Conservation (phyloP, 2,113 vertebrate species). For the Hippocampus comes region DNA sequence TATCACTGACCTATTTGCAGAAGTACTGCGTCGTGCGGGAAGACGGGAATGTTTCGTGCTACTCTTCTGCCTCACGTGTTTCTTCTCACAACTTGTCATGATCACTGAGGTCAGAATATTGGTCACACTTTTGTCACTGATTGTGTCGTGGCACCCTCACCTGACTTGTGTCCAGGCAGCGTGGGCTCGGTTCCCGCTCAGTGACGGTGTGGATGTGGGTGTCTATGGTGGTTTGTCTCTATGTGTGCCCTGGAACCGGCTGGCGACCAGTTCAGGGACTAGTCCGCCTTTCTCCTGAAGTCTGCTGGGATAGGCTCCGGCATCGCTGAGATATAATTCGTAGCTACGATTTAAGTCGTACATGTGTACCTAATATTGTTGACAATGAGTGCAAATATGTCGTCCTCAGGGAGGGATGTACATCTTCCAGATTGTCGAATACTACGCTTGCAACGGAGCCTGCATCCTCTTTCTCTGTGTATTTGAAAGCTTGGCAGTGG, state of each 20-base stretch:
- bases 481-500: slow-evolving; percentile 62
- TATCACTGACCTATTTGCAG: slow-evolving; percentile 64
- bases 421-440: slow-evolving; percentile 73
- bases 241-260: too few relatives aligned
- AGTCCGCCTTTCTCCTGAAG: too few relatives aligned
- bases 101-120: slow-evolving; percentile 64
- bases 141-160: neutral
- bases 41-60: slow-evolving; percentile 62
- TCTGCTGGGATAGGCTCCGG: too few relatives aligned
- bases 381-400: neutral
- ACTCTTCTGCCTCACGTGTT: slow-evolving; percentile 65
- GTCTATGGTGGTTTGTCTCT: too few relatives aligned
- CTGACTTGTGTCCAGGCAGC: neutral
- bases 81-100: slow-evolving; percentile 67
- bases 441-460: slow-evolving; percentile 72
- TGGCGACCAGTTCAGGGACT: too few relatives aligned
- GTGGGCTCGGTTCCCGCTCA: neutral
- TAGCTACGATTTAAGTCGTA: too few relatives aligned
- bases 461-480: slow-evolving; percentile 69
- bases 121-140: neutral
- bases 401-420: slow-evolving; percentile 70
- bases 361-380: neutral
- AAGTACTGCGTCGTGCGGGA: slow-evolving; percentile 53
- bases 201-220: too few relatives aligned
- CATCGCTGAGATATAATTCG: too few relatives aligned